Base-by-base conservation (phyloP, 92 coral and sea anemone species). In the Porites cylindrica region DNA sequence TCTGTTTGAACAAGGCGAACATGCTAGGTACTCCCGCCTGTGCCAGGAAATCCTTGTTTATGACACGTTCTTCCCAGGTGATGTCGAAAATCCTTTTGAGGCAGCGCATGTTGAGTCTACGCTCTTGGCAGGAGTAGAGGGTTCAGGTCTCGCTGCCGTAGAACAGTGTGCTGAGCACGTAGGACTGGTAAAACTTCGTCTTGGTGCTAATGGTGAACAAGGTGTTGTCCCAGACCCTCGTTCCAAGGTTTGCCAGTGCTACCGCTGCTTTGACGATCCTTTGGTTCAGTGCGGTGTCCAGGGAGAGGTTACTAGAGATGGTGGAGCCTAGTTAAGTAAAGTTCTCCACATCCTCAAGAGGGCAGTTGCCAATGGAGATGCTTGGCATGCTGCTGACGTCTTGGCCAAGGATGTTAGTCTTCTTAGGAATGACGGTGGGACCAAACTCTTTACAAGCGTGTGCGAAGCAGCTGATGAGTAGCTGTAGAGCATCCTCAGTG, bases 111-210 rank as follows among this genome's bases (percentile, higher is more conserved):
- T 38, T 38, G 47, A 38, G 47, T 38, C 47, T 38, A 38, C 47
- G 47, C 47, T 0, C 47, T 38, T 38, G 47, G 0, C 47, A 38
- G 47, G 47, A 38, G 47, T 38, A 38, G 47, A 38, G 47, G 47
- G 47, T 38, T 38, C 47, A 38, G 47, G 47, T 38, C 47, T 38
- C 47, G 47, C 47, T 38, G 47, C 47, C 0, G 47, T 38, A 38
- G 64, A 81, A 72, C 19, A 84, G 88, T 1, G 84, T 73, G 76
- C 79, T 86, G 18, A 86, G 81, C 29, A 86, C 77, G 32, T 87
- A 66, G 53, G 90, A 78, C 11, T 89, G 16, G 52, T 62, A 89
- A 9, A 89, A 81, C 47, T 60, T 53, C 68, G 61, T 66, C 76
- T 90, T 70, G 70, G 78, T 85, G 61, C 72, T 78, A 29, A 56